Evolutionary conservation across 2,113 vertebrate genomes (phyloP), one percentile per base, ranked within the genome.

Genomic region (Coracopsis vasa): DNA sequence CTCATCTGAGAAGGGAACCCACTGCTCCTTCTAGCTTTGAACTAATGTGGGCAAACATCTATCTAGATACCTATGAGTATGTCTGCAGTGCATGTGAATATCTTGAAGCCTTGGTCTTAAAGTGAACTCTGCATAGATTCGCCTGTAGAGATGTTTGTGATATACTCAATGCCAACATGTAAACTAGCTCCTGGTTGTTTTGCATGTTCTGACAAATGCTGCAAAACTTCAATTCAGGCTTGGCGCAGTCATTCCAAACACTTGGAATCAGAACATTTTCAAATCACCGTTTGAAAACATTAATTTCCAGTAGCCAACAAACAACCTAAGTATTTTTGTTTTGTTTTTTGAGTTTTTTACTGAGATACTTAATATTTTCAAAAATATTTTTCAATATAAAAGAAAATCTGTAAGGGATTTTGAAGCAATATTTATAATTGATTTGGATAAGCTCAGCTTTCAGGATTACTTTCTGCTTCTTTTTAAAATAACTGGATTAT

Each of bases 391-490:
- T 8, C 60, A 92, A 81, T 61, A 47, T 47, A 65, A 88, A 87
- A 88, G 39, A 78, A 92, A 94, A 72, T 31, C 25, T 70, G 53
- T 61, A n/a, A 31, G 11, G 33, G 48, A 85, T 89, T 96, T 94
- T 72, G 86, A 81, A 96, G 75, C n/a, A 61, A 51, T 88, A n/a
- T 86, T 97, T 80, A 35, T 70, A 94, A 94, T 87, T 89, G 86
- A 93, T 96, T 96, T 95, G 48, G 79, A 74, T 95, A 96, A 97
- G 61, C 91, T 92, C 78, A 75, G 86, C 89, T 91, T 96, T 94
- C 81, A 90, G 87, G 92, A 94, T 96, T 96, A 93, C n/a, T 90
- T 92, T 56, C 73, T 92, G 58, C 60, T 80, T 86, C 80, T 79
- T 89, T 96, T 92, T 74, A 58, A 77, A 91, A 90, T 81, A 96